A percentile compares a stretch with the other conserved stretches of the same genome.
Conservation (phyloP, 2,113 vertebrate genomes). For the Sardina pilchardus region DNA sequence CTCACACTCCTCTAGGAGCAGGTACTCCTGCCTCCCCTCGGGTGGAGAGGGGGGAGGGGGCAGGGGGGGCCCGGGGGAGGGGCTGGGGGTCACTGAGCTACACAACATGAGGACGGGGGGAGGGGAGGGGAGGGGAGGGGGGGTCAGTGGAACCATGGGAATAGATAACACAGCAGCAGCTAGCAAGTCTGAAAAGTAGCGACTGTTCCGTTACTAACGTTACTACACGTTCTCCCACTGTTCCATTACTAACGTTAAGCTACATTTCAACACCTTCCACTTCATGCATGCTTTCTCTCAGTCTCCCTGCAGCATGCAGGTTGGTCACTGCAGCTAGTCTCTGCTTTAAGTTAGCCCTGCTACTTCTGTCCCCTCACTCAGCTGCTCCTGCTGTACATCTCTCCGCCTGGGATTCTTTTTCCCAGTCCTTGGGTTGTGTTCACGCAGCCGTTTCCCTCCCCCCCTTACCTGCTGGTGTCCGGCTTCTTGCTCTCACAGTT, state of each 20-base stretch:
- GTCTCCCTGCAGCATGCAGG: too few relatives aligned
- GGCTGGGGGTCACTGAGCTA: slow-evolving; percentile 74
- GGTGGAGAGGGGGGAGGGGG: slow-evolving; percentile 72
- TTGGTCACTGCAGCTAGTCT: too few relatives aligned
- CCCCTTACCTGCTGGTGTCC: slow-evolving; percentile 85
- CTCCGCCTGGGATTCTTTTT: not conserved
- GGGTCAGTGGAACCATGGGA: slow-evolving; percentile 8
- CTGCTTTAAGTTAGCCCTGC: not conserved
- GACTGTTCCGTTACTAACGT: not conserved
- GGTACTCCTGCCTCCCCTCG: slow-evolving; percentile 88
- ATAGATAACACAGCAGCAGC: not conserved
- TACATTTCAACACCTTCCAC: too few relatives aligned
- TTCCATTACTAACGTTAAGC: not conserved
- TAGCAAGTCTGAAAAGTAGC: not conserved
- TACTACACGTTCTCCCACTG: not conserved
- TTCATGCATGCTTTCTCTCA: too few relatives aligned
- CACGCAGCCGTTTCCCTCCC: not conserved
- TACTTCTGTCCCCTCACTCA: not conserved
- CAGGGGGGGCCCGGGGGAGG: not conserved
- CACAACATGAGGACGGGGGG: slow-evolving; percentile 61
- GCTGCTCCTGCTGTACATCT: not conserved
- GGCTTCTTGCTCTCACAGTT: slow-evolving; percentile 99
- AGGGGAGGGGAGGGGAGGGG: slow-evolving; percentile 29
- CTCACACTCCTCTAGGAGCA: slow-evolving; percentile 97
- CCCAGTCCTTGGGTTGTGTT: not conserved